Evolutionary conservation across 2,888 invertebrate genomes (phyloP).

Genomic region (Galerucella nymphaeae): DNA sequence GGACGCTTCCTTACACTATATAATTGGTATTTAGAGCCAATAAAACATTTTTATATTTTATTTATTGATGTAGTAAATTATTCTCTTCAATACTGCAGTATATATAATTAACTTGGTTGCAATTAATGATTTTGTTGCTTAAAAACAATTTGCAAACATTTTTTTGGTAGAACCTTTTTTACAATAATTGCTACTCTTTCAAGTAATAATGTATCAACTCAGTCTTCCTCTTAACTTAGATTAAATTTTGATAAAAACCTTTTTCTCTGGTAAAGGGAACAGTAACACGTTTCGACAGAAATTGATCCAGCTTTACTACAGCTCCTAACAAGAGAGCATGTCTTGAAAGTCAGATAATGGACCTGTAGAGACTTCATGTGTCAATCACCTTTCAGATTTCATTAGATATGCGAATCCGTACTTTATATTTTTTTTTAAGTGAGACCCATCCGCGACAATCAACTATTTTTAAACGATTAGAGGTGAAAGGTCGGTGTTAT

Average conservation of each 20-base stretch:
- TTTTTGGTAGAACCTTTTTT: too few relatives aligned
- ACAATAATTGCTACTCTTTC: too few relatives aligned
- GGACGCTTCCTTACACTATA: not conserved
- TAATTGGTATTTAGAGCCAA: slow-evolving; percentile 4
- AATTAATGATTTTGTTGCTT: not conserved
- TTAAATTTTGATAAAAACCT: too few relatives aligned
- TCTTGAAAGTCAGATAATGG: slow-evolving; percentile 1
- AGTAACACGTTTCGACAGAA: too few relatives aligned
- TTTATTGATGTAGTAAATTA: not conserved
- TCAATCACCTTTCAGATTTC: slow-evolving; percentile 16
- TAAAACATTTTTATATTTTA: not conserved
- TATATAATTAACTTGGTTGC: too few relatives aligned
- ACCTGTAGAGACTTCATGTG: not conserved
- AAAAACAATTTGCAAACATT: too few relatives aligned
- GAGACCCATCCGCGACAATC: not conserved
- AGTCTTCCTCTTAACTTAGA: too few relatives aligned
- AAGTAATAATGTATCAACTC: too few relatives aligned
- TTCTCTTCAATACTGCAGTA: not conserved
- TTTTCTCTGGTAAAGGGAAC: too few relatives aligned
- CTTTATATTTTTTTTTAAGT: not conserved
- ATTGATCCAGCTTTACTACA: too few relatives aligned
- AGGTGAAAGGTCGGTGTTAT: slow-evolving; percentile 14
- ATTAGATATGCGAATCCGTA: slow-evolving; percentile 8
- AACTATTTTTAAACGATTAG: slow-evolving; percentile 12
- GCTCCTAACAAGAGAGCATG: not conserved